Evolutionary conservation across 1,140 invertebrate genomes (phyloP), one percentile per base, ranked within the genome.

Genomic region (Andricus grossulariae): DNA sequence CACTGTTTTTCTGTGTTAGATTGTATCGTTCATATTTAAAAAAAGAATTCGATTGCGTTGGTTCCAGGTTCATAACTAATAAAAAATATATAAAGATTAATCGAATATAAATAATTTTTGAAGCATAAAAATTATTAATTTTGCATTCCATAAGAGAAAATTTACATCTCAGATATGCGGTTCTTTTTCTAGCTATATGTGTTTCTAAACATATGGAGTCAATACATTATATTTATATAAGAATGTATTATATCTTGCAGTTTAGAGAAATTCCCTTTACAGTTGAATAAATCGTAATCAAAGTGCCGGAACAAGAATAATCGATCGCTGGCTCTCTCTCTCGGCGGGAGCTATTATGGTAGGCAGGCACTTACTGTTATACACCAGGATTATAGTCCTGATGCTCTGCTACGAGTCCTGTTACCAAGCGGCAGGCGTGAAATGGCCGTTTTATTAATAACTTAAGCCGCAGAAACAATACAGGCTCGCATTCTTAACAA

Each of bases 401-500:
- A 50, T 45, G 51, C 57, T 74, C 45, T 74, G 18, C 7, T 50
- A 60, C 77, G 76, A 80, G 78, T 77, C 50, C 55, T 70, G 71
- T 21, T 52, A 55, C 21, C 70, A 16, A 49, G 49, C 39, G 45
- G 54, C 55, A 66, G 45, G 72, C 73, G 73, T 76, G 51, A 74
- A 83, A 81, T 81, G 82, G 76, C 77, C 82, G 78, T 88, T 90
- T 87, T 86, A 87, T 90, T 89, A 90, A 90, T 89, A 90, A 89
- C 80, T 88, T 86, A 76, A 88, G 84, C 87, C 82, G 73, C 70
- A 81, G 80, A 86, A 89, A 89, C 85, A 87, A 87, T 86, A 78
- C 55, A 76, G 80, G 74, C 76, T 80, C 75, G 75, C 84, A 83
- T 85, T 87, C 85, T 88, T 89, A 87, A 87, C 84, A 88, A 89